These are phyloP conservation scores for Bugula neritina DNA, from an alignment of 2,888 invertebrate species.

Conservation along the genomic window DNA sequence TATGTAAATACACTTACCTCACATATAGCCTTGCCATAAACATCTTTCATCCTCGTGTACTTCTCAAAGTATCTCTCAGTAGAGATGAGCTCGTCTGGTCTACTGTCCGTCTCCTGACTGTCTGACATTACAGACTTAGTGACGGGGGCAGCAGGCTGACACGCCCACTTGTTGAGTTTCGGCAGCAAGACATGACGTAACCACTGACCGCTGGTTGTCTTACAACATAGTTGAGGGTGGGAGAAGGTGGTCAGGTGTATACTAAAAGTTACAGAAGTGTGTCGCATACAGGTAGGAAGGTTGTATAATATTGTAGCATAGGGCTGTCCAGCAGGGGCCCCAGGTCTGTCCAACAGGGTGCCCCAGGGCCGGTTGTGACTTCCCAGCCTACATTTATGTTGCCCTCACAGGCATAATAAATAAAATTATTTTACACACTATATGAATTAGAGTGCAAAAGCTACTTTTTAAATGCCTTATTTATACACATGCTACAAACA, in stretches of 20 bases:
- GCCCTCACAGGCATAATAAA: too few species aligned
- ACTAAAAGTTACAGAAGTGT: neutral
- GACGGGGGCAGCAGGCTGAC: neutral
- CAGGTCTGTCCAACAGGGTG: too few species aligned
- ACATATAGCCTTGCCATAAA: constrained; percentile 70
- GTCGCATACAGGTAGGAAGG: too few species aligned
- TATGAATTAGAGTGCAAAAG: too few species aligned
- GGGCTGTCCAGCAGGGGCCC: too few species aligned
- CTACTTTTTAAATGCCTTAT: too few species aligned
- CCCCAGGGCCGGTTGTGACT: too few species aligned
- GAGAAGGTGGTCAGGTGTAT: neutral
- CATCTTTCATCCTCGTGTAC: constrained; percentile 70
- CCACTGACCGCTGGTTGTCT: constrained; percentile 35
- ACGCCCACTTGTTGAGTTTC: constrained; percentile 45
- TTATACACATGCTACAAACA: too few species aligned
- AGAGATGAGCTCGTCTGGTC: constrained; percentile 61
- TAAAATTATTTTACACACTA: too few species aligned
- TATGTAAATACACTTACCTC: too few species aligned
- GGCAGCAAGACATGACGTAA: constrained; percentile 38
- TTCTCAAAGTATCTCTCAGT: constrained; percentile 65
- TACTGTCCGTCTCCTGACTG: constrained; percentile 49
- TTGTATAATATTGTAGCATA: too few species aligned
- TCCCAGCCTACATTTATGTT: too few species aligned
- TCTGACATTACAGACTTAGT: constrained; percentile 36
- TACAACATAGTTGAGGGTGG: neutral